A percentile compares a stretch with the other conserved stretches of the same genome.
phyloP scores from a whole-genome alignment of 2,113 vertebrate species.

The Helogale parvula region DNA sequence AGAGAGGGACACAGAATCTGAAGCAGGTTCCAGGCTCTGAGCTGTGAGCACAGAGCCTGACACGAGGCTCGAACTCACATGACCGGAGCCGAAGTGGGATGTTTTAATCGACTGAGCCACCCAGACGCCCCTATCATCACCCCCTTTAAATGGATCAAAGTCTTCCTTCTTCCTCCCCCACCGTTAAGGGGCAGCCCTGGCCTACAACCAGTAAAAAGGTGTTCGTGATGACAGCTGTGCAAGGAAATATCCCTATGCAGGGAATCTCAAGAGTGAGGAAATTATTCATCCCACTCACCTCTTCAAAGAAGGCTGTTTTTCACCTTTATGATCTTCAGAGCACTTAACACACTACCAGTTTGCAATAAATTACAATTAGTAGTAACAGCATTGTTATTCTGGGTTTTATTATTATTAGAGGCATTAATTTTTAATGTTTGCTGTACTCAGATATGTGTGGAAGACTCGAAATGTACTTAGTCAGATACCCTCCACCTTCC shows the following conservation, averaged over 20 bases:
- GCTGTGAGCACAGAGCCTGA: too few relatives aligned
- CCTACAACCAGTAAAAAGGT: neutral
- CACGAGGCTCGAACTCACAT: too few relatives aligned
- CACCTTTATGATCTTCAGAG: slow-evolving; percentile 54
- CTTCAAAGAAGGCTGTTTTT: slow-evolving; percentile 26
- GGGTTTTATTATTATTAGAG: slow-evolving; percentile 72
- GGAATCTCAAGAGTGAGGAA: neutral
- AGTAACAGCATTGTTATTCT: slow-evolving; percentile 59
- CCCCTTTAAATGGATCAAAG: neutral
- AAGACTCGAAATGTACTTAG: slow-evolving; percentile 62
- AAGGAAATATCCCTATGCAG: neutral
- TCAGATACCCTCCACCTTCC: slow-evolving; percentile 2
- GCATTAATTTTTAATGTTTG: slow-evolving; percentile 75
- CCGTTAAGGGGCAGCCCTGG: neutral
- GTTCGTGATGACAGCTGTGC: neutral
- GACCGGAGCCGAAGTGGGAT: too few relatives aligned
- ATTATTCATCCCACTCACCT: neutral
- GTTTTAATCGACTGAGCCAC: too few relatives aligned
- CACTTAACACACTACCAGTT: slow-evolving; percentile 55
- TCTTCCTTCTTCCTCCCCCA: neutral
- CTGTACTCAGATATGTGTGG: slow-evolving; percentile 45
- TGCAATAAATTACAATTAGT: slow-evolving; percentile 77
- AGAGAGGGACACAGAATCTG: too few relatives aligned
- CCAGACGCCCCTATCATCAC: too few relatives aligned
- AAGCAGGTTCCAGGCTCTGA: too few relatives aligned